phyloP scores from a whole-genome alignment of 2,797 vertebrate species.

The Gymnoscopelus microlampas region DNA sequence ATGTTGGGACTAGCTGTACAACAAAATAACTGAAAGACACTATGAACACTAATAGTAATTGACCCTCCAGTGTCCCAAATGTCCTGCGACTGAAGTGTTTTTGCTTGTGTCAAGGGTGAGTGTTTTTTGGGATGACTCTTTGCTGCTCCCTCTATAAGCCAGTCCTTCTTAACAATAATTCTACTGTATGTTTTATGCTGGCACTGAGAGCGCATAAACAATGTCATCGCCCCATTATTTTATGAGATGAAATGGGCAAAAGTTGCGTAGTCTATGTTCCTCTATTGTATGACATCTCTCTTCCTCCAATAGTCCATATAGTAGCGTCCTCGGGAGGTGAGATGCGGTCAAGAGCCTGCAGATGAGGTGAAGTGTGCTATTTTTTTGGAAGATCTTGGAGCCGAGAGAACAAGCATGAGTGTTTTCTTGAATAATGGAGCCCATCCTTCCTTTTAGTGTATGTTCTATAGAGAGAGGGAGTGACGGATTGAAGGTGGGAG shows the following conservation, averaged over 20 bases:
- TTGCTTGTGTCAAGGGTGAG: background rate
- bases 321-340: constrained; percentile 40
- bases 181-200: constrained; percentile 19
- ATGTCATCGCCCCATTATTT: constrained; percentile 49
- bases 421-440: background rate
- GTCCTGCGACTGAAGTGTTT: constrained; percentile 7
- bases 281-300: constrained; percentile 36
- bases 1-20: constrained; percentile 8
- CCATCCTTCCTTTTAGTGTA: background rate
- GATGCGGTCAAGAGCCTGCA: constrained; percentile 30
- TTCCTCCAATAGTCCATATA: constrained; percentile 33
- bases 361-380: constrained; percentile 39
- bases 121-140: background rate
- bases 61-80: constrained; percentile 4
- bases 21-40: background rate
- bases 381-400: constrained; percentile 32
- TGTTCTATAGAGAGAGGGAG: background rate
- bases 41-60: background rate
- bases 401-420: background rate
- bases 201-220: constrained; percentile 11
- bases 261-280: no score
- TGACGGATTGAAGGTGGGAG: background rate
- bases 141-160: background rate
- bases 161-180: constrained; percentile 9
- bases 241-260: constrained; percentile 31